Percentiles rank a stretch among this genome's conserved stretches.
Conservation (phyloP, 2,797 vertebrate genomes). For the Neoniphon sammara region DNA sequence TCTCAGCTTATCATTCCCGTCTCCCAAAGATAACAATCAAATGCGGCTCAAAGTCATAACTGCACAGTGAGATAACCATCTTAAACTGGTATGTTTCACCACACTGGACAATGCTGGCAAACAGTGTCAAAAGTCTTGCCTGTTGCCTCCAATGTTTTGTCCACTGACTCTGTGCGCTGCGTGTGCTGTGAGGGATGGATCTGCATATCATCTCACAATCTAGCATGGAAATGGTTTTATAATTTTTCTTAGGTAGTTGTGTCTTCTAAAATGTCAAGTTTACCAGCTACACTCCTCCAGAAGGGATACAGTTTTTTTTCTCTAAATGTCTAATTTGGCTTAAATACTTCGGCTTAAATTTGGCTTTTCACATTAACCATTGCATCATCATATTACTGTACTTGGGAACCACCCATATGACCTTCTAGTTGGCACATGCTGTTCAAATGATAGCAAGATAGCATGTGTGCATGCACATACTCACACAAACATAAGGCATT, state of each 20-base stretch:
- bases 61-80: slow-evolving; percentile 15
- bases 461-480: no score
- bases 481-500: no score
- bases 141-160: not conserved
- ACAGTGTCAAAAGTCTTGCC: not conserved
- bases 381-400: not conserved
- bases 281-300: no score
- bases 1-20: not conserved
- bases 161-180: not conserved
- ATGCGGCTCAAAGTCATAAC: not conserved
- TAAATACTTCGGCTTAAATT: no score
- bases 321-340: not conserved
- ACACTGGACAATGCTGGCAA: not conserved
- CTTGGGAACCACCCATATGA: no score
- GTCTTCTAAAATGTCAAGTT: not conserved
- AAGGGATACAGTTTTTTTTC: no score
- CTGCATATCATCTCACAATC: no score
- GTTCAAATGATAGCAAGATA: no score
- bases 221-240: no score
- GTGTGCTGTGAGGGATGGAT: not conserved
- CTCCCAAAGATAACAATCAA: slow-evolving; percentile 4
- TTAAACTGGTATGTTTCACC: slow-evolving; percentile 1
- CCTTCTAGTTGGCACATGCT: no score
- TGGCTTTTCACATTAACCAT: not conserved
- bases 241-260: not conserved